Evolutionary conservation across 2,888 invertebrate species (phyloP).

Genomic region (Stomorhina lunata): DNA sequence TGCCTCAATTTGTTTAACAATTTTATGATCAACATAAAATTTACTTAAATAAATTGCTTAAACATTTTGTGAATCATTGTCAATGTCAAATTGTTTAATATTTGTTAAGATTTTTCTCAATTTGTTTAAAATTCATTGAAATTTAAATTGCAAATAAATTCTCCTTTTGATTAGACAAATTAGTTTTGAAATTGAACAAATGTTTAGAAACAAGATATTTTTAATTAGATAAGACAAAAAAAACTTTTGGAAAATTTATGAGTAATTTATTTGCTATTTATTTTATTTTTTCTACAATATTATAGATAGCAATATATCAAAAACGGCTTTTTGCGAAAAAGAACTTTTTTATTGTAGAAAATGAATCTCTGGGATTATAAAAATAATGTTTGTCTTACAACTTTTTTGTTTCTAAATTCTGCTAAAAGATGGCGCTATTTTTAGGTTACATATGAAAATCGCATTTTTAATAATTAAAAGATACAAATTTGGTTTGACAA

Average conservation of each 20-base stretch:
- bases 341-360: no score
- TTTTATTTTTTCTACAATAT: not conserved
- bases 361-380: no score
- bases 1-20: conserved; percentile 15
- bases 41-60: conserved; percentile 15
- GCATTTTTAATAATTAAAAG: no score
- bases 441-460: no score
- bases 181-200: conserved; percentile 38
- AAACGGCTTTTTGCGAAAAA: not conserved
- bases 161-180: conserved; percentile 44
- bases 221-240: conserved; percentile 44
- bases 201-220: conserved; percentile 37
- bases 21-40: conserved; percentile 41
- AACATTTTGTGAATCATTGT: conserved; percentile 51
- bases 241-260: conserved; percentile 53
- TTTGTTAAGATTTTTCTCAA: not conserved
- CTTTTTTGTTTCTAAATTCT: no score
- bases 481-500: no score
- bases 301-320: no score
- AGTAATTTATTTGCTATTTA: not conserved
- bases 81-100: conserved; percentile 53
- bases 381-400: no score
- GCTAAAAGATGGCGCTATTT: no score
- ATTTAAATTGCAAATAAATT: conserved; percentile 42
- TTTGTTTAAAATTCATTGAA: conserved; percentile 17